phyloP scores from a whole-genome alignment of 2,113 vertebrate species.

The Maccullochella peelii region DNA sequence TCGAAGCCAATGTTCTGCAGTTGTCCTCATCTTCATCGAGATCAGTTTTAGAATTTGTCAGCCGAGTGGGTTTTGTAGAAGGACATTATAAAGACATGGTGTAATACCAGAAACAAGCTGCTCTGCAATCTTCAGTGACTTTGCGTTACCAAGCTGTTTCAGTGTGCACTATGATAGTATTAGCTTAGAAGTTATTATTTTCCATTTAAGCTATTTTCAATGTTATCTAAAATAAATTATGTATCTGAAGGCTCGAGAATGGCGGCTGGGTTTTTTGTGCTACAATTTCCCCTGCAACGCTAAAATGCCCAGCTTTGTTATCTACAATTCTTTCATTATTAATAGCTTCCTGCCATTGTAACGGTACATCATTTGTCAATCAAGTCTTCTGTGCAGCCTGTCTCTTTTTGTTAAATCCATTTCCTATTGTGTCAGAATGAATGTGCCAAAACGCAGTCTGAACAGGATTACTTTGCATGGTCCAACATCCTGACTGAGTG shows the following conservation, averaged over 20 bases:
- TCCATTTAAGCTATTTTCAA: slow-evolving; percentile 38
- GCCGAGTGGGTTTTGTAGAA: slow-evolving; percentile 18
- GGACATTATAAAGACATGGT: slow-evolving; percentile 10
- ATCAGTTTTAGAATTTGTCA: slow-evolving; percentile 7
- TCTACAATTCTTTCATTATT: slow-evolving; percentile 47
- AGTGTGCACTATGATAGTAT: not conserved
- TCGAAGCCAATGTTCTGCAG: not conserved
- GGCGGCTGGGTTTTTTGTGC: not conserved
- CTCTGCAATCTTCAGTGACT: not conserved
- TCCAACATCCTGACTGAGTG: slow-evolving; percentile 54
- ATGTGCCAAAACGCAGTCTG: slow-evolving; percentile 60
- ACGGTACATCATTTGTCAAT: slow-evolving; percentile 63
- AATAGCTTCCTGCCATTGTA: slow-evolving; percentile 63
- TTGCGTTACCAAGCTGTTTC: not conserved
- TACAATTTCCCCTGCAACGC: slow-evolving; percentile 15
- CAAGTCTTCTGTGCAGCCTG: slow-evolving; percentile 35
- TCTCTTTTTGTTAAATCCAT: slow-evolving; percentile 63
- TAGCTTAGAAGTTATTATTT: slow-evolving; percentile 29
- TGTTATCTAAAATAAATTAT: slow-evolving; percentile 40
- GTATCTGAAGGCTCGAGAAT: not conserved
- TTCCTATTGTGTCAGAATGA: slow-evolving; percentile 66
- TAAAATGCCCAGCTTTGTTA: slow-evolving; percentile 41
- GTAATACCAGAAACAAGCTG: slow-evolving; percentile 14
- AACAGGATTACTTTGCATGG: slow-evolving; percentile 62
- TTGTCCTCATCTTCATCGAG: not conserved